These are phyloP conservation scores for Lordiphosa fenestrarum DNA, from an alignment of 2,888 invertebrate species.

Conservation along the genomic window DNA sequence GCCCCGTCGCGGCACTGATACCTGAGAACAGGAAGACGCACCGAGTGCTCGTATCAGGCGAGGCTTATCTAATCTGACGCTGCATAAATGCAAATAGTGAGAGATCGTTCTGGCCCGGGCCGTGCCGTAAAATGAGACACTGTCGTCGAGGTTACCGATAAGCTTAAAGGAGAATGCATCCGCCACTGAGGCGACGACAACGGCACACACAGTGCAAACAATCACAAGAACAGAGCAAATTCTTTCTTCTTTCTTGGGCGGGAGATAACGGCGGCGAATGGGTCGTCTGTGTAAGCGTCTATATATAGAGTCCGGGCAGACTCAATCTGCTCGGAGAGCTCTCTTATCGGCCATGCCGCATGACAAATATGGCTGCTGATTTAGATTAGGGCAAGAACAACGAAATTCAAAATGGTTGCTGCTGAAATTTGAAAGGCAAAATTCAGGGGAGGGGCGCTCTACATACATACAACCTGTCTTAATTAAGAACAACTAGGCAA, in stretches of 20 bases:
- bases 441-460: conserved; percentile 17
- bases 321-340: conserved; percentile 28
- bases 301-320: conserved; percentile 47
- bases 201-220: conserved; percentile 48
- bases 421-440: conserved; percentile 43
- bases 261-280: conserved; percentile 35
- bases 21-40: conserved; percentile 67
- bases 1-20: conserved; percentile 26
- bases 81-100: conserved; percentile 76
- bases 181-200: conserved; percentile 50
- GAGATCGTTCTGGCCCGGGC: conserved; percentile 51
- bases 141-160: conserved; percentile 51
- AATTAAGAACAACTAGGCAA: conserved; percentile 70
- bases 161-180: conserved; percentile 59
- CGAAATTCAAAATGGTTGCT: conserved; percentile 57
- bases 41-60: conserved; percentile 28
- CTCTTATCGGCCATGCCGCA: conserved; percentile 51
- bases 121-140: conserved; percentile 54
- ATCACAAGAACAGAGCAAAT: conserved; percentile 70
- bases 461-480: conserved; percentile 58
- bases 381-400: conserved; percentile 48
- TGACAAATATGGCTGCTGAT: conserved; percentile 44
- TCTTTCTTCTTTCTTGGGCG: conserved; percentile 57
- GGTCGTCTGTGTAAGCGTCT: conserved; percentile 43
- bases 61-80: conserved; percentile 73